Percentiles rank a stretch among this genome's conserved stretches.
Evolutionary conservation across 2,888 invertebrate species (phyloP).

Genomic region (Brenthis ino): DNA sequence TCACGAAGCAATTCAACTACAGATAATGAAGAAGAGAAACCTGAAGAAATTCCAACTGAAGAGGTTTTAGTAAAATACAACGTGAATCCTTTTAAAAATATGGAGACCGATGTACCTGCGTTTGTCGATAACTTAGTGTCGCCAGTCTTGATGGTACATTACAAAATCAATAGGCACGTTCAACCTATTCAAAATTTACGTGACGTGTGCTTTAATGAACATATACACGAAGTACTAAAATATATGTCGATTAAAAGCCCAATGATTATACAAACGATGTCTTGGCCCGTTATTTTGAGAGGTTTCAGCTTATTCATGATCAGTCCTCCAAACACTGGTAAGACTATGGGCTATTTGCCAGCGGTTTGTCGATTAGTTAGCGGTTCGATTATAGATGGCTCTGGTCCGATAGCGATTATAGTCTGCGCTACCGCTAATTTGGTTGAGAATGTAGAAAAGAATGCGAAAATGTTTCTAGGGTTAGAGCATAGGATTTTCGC

Average conservation of each 20-base stretch:
- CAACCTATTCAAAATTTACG: slow-evolving; percentile 55
- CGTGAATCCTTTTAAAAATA: slow-evolving; percentile 68
- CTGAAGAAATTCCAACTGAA: slow-evolving; percentile 9
- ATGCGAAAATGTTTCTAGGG: slow-evolving; percentile 68
- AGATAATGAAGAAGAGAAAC: slow-evolving; percentile 4
- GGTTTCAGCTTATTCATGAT: slow-evolving; percentile 86
- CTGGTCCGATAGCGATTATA: slow-evolving; percentile 85
- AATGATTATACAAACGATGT: slow-evolving; percentile 84
- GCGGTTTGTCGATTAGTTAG: slow-evolving; percentile 84
- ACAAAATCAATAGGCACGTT: slow-evolving; percentile 61
- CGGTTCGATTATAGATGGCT: slow-evolving; percentile 63
- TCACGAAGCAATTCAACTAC: slow-evolving; percentile 15
- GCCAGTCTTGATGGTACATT: slow-evolving; percentile 71
- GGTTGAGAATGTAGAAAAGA: slow-evolving; percentile 70
- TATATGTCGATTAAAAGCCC: slow-evolving; percentile 64
- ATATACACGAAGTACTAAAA: slow-evolving; percentile 57
- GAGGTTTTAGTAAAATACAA: slow-evolving; percentile 42
- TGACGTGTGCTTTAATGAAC: slow-evolving; percentile 60
- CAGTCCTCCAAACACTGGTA: slow-evolving; percentile 83
- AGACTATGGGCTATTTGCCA: slow-evolving; percentile 87
- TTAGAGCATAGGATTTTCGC: slow-evolving; percentile 60
- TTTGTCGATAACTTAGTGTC: slow-evolving; percentile 71
- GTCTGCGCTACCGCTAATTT: slow-evolving; percentile 84
- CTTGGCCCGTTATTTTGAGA: slow-evolving; percentile 86
- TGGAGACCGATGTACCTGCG: slow-evolving; percentile 61